Evolutionary conservation across 2,888 invertebrate species (phyloP), one percentile per base, ranked within the genome.

Genomic region (Platynereis dumerilii): DNA sequence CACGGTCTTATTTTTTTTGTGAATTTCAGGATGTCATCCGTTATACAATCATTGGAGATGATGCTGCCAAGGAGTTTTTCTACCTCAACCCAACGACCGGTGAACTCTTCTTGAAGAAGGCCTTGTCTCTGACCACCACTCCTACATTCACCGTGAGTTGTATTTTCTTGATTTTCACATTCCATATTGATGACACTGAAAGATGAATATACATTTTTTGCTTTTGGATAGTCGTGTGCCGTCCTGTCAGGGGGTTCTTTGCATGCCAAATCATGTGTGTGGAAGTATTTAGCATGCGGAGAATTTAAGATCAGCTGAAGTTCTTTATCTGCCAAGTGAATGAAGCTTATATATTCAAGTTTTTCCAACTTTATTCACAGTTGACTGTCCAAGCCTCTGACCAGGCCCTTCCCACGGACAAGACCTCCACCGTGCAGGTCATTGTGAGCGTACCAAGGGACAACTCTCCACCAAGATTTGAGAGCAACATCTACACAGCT

Each of bases 1-100:
- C n/a, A n/a, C n/a, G n/a, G n/a, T n/a, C n/a, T n/a, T 34, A 12
- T 34, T 34, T 48, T n/a, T 48, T 5, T n/a, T 20, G 7, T 28
- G 17, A 15, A 29, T 65, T 66, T 22, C 69, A 80, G 77, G 79
- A 79, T 70, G 69, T 68, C 0, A 60, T 80, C 2, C 42, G 58
- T 2, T 80, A 75, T 67, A 64, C 63, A 20, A 67, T 79, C 54
- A 62, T 71, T 22, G 80, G 80, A 12, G 76, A 79, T 53, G 70
- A 64, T 2, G 65, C 67, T 12, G 70, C 74, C 2, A 70, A 69
- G 17, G 72, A 74, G 48, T 70, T 65, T 58, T 80, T 80, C 73
- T 78, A 77, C 64, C 66, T 79, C 7, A 76, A 76, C 27, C 78
- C 78, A 58, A 67, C 70, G 7, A 73, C 75, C 15, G 80, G 80